Evolutionary conservation across 2,113 vertebrate genomes (phyloP), one percentile per base, ranked within the genome.

Genomic region (Ctenodactylus gundi): DNA sequence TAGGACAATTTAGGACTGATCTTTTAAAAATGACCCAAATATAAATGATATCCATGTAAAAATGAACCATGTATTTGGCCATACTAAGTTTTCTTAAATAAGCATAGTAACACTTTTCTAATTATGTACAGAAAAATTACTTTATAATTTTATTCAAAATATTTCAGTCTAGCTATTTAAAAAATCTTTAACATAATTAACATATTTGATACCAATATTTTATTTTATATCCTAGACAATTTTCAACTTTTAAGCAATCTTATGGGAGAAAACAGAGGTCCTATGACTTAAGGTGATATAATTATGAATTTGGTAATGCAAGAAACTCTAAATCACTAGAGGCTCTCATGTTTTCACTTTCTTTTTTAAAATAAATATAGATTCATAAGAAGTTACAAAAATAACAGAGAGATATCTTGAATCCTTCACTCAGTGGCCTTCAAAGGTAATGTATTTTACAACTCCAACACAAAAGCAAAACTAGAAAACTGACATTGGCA

Each of bases 311-410:
- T 67, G 27, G 39, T 76, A 89, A 36, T 73, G 8, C 9, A 86
- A 8, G 51, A 88, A 90, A 89, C 14, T 44, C 53, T 77, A 95
- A 89, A 76, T 58, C 21, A 55, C 17, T 93, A 93, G 44, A 86
- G 14, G 27, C 55, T 70, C 49, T 53, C 13, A 36, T 80, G 77
- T 78, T 81, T 44, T 51, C 57, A 68, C 6, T 10, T 75, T 67
- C 86, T 51, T 60, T 88, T 75, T 91, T 68, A 3, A 82, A 62
- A 93, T n/a, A 68, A 93, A 91, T 77, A 93, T 53, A 62, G 41
- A 82, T 51, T 75, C 39, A 84, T 0, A 80, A 80, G 36, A 55
- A 68, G 9, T 85, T 88, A 4, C 4, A 85, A 88, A 95, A 85
- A 76, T 91, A 88, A 72, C 51, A 60, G 8, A 64, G 6, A 72